Evolutionary conservation across 2,888 invertebrate species (phyloP), one percentile per base, ranked within the genome.

Genomic region (Uloborus plumipes): DNA sequence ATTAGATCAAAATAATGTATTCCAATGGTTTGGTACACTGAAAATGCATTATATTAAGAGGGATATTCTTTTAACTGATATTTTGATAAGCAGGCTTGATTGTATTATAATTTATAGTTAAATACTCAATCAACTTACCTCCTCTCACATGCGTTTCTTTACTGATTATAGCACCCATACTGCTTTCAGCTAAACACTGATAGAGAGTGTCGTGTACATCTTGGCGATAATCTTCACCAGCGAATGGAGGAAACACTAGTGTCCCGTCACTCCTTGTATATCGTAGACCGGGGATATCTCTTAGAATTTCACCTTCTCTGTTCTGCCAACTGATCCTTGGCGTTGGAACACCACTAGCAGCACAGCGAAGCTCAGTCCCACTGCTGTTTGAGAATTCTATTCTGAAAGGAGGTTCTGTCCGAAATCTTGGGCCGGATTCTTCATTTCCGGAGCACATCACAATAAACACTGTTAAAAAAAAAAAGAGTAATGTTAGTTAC

Each of bases 221-320:
- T 0, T 87, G 86, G 51, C 85, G 70, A 71, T 88, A 88, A 26
- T 85, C 84, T 2, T 82, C 74, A 14, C 86, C 85, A 0, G 87
- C 85, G 84, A 89, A 89, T 7, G 88, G 87, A n/a, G 87, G 87
- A 84, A 89, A 88, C 26, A 87, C 87, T 15, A 89, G 86, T 2
- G 88, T 87, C 79, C 88, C 88, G 85, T 89, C 89, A 15, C 87
- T 86, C 18, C 88, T 85, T 31, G 88, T 86, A 61, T 87, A 85
- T 16, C 89, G 79, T 6, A 89, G 80, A 4, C 87, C 88, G 7
- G 87, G 84, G 6, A 88, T 81, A 53, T 87, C 87, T 39, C 86
- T 86, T 11, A 88, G 87, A 14, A 86, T 85, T 0, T 84, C 80
- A 0, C 88, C 88, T 73, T 88, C 87, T 51, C 86, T 86, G 59